Base-by-base conservation (phyloP, 2,797 vertebrate genomes). In the Acipenser oxyrinchus region DNA sequence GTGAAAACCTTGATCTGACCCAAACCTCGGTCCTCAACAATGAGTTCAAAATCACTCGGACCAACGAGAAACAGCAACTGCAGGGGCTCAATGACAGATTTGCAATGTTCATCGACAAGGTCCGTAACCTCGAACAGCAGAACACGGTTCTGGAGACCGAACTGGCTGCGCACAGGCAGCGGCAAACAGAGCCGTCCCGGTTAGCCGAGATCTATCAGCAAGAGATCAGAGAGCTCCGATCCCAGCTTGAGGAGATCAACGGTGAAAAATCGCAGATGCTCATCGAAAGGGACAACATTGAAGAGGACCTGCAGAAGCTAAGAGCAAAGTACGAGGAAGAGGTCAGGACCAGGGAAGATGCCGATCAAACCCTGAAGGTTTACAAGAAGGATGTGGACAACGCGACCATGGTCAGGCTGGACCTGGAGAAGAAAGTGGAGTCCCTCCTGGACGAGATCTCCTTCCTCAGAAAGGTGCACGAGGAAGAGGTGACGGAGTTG, bases 81-180 rank as follows among this genome's bases (percentile, higher is more conserved):
- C 94, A 94, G 71, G 94, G 94, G 68, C 93, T 98, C 37, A 97
- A 97, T 48, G 95, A 96, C 85, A 93, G 95, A 75, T 97, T 98
- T 67, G 94, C 95, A 0, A 92, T 92, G 81, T 98, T 96, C 83
- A 95, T 97, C 71, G 94, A 97, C 11, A 91, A 94, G 71, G 95
- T 97, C 82, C 93, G 90, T 75, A 91, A 89, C 82, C 85, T 97
- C 83, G 95, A 98, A 84, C 94, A 95, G 82, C 91, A 93, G 70
- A 95, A 96, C 85, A 89, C 91, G 64, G 88, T 89, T 60, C 84
- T 97, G 79, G 93, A 95, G 82, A 87, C 90, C 11, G 95, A 98
- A 87, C 73, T 97, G 82, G 68, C 78, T 0, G 82, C 86, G 37
- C 83, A 95, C 81, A 90, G 95, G 69, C 91, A 94, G 86, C 86